Evolutionary conservation across 2,113 vertebrate species (phyloP).

Genomic region (Porphyrio hochstetteri): DNA sequence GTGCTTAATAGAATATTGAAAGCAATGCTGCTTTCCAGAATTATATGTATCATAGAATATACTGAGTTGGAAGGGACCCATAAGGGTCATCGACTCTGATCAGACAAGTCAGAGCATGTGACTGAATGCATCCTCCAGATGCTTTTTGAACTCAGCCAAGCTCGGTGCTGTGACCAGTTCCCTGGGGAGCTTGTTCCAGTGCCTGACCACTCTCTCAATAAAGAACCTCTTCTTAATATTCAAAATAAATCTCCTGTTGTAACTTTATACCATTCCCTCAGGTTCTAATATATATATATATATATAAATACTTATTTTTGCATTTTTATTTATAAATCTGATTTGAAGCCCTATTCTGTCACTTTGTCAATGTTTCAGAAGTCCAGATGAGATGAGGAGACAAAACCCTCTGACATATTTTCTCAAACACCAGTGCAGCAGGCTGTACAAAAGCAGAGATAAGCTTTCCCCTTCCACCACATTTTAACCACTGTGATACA

Average conservation of each 20-base stretch:
- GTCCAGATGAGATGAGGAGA: neutral
- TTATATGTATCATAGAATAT: neutral
- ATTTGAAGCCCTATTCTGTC: neutral
- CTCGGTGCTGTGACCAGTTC: too few species aligned
- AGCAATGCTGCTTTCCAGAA: neutral
- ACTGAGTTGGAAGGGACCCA: too few species aligned
- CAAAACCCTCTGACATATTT: neutral
- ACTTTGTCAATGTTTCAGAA: neutral
- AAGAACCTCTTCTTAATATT: too few species aligned
- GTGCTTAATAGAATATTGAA: neutral
- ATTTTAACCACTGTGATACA: neutral
- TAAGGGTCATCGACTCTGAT: too few species aligned
- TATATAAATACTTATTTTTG: neutral
- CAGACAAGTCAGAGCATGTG: too few species aligned
- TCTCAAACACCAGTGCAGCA: neutral
- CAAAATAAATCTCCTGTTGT: too few species aligned
- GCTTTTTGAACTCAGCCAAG: too few species aligned
- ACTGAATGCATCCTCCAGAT: too few species aligned
- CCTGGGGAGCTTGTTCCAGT: too few species aligned
- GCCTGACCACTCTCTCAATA: too few species aligned
- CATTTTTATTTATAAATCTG: neutral
- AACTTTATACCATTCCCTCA: too few species aligned
- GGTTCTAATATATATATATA: neutral
- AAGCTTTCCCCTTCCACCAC: neutral
- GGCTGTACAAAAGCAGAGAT: neutral